Conservation (phyloP, 2,888 invertebrate genomes). For the Candidula unifasciata region DNA sequence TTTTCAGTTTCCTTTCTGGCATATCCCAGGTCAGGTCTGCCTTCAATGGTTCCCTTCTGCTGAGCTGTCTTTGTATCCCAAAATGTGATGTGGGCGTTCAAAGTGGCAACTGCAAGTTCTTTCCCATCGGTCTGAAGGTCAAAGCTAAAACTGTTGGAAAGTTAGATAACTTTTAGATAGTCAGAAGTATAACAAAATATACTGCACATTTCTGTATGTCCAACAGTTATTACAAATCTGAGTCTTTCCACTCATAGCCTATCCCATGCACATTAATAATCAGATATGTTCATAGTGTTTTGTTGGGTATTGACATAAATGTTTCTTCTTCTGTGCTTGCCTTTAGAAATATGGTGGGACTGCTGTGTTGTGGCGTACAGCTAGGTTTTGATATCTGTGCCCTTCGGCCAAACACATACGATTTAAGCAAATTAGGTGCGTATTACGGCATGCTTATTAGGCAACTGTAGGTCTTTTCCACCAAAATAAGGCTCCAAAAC, state of each 20-base stretch:
- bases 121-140: constrained; percentile 93
- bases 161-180: not conserved
- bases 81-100: constrained; percentile 80
- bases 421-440: no score
- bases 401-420: no score
- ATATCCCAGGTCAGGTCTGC: constrained; percentile 91
- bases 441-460: no score
- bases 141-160: constrained; percentile 84
- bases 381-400: no score
- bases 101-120: constrained; percentile 93
- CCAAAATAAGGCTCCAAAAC: no score
- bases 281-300: no score
- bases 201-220: not conserved
- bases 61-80: constrained; percentile 70
- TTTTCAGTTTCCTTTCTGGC: constrained; percentile 90
- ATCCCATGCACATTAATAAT: not conserved
- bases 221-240: not conserved
- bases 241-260: not conserved
- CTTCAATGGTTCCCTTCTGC: constrained; percentile 89
- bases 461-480: no score
- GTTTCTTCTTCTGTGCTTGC: no score
- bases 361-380: no score
- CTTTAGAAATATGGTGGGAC: no score
- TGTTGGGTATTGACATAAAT: no score
- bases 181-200: not conserved